Evolutionary conservation across 2,113 vertebrate genomes (phyloP).

Genomic region (Antennarius striatus): DNA sequence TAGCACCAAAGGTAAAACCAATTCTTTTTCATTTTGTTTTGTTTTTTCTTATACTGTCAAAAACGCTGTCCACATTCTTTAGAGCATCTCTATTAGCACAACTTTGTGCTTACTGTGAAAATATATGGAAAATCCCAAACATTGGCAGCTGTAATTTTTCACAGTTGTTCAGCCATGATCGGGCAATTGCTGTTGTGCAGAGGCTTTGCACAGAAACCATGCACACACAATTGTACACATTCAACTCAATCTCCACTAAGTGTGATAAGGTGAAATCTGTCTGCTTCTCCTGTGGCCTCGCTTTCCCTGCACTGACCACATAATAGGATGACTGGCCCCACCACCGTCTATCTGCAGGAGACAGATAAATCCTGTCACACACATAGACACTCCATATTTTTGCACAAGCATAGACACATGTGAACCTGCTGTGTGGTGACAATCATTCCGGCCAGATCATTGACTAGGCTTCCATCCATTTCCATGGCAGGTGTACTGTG

Average conservation of each 20-base stretch:
- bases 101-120: background rate
- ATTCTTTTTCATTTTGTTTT: no score
- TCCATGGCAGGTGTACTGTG: slow-evolving; percentile 42
- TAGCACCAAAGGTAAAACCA: no score
- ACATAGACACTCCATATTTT: slow-evolving; percentile 6
- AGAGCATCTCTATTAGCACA: no score
- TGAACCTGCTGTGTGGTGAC: slow-evolving; percentile 16
- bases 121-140: background rate
- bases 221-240: slow-evolving; percentile 6
- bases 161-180: background rate
- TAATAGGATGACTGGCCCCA: slow-evolving; percentile 31
- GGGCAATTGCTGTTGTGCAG: background rate
- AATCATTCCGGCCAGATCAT: slow-evolving; percentile 32
- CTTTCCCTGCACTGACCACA: slow-evolving; percentile 30
- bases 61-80: no score
- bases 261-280: slow-evolving; percentile 51
- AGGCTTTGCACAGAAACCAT: background rate
- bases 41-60: no score
- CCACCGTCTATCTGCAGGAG: slow-evolving; percentile 40
- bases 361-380: slow-evolving; percentile 54
- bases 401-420: slow-evolving; percentile 15
- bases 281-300: slow-evolving; percentile 33
- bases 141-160: background rate
- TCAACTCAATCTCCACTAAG: slow-evolving; percentile 43
- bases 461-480: slow-evolving; percentile 46